A percentile compares a stretch with the other conserved stretches of the same genome.
phyloP scores from a whole-genome alignment of 2,888 invertebrate genomes.

The Elaeidobius kamerunicus region DNA sequence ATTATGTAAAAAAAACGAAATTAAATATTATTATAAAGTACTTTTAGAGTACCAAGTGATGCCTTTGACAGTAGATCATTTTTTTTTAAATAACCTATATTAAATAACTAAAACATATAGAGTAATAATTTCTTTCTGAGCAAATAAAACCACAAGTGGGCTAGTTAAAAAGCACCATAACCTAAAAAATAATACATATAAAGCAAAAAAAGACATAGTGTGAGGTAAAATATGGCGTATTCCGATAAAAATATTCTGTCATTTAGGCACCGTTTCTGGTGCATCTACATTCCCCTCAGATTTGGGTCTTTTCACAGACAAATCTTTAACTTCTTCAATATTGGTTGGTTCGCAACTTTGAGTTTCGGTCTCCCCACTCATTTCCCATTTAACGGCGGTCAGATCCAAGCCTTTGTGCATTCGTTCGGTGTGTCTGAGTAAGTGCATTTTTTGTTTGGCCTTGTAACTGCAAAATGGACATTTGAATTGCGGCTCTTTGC shows the following conservation, averaged over 20 bases:
- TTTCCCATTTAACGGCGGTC: conserved; percentile 43
- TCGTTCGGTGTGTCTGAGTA: conserved; percentile 71
- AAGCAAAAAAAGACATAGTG: too few species aligned
- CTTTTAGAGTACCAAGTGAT: too few species aligned
- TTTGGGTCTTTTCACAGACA: conserved; percentile 19
- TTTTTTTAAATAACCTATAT: too few species aligned
- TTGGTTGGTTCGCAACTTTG: conserved; percentile 30
- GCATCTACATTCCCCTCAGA: too few species aligned
- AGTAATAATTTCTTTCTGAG: too few species aligned
- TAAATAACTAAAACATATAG: too few species aligned
- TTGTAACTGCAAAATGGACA: conserved; percentile 76
- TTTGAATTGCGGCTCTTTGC: conserved; percentile 77
- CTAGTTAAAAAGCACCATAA: neutral
- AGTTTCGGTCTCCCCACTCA: conserved; percentile 28
- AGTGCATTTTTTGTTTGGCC: conserved; percentile 79
- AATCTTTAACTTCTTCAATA: conserved; percentile 28
- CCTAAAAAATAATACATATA: neutral
- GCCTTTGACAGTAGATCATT: too few species aligned
- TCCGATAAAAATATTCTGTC: neutral
- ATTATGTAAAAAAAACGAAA: too few species aligned
- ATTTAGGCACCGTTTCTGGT: neutral
- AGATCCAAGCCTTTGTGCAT: conserved; percentile 60
- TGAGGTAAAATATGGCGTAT: too few species aligned
- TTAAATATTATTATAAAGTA: too few species aligned
- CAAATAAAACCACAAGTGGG: too few species aligned